Evolutionary conservation across 2,113 vertebrate species (phyloP), one percentile per base, ranked within the genome.

Genomic region (Argyrosomus japonicus): DNA sequence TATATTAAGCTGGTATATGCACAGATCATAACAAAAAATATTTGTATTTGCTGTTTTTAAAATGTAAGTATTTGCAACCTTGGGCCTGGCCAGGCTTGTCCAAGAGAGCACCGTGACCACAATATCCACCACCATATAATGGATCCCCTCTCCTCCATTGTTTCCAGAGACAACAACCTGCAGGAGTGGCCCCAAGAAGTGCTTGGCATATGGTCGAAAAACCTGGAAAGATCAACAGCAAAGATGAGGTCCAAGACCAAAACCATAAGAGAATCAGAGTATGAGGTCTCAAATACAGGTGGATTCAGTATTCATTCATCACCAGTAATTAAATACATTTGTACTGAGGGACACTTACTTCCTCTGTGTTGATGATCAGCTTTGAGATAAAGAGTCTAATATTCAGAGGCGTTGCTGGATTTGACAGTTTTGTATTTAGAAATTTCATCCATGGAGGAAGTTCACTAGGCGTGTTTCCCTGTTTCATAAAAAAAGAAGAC

Each of bases 361-460:
- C 98, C 91, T 99, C 98, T 25, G 97, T 93, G 90, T 99, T 99
- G 93, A 97, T 95, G 90, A 99, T 90, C 77, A 99, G 96, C 85
- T 98, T 99, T 70, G 97, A 94, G 90, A 99, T 93, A 93, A 99
- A 99, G 68, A 99, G 97, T 71, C 97, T 93, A 58, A 99, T 95
- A 81, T 99, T 99, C 73, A 98, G 90, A 21, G 95, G 92, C 19
- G 97, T 95, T 0, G 94, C 93, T 51, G 96, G 89, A 85, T 98
- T 98, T 75, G 92, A 91, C 50, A 99, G 92, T 91, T 99, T 99
- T 54, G 90, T 90, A 67, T 98, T 97, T n/a, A 99, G 95, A 91
- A 97, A 97, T 83, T 97, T 98, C 97, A 99, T 99, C 98, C 98
- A 99, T 0, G 95, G 94, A 89, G 98, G 97, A 89, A 99, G 95